These are phyloP conservation scores for Pelvicachromis taeniatus DNA, from an alignment of 2,113 vertebrate genomes.

Conservation along the genomic window DNA sequence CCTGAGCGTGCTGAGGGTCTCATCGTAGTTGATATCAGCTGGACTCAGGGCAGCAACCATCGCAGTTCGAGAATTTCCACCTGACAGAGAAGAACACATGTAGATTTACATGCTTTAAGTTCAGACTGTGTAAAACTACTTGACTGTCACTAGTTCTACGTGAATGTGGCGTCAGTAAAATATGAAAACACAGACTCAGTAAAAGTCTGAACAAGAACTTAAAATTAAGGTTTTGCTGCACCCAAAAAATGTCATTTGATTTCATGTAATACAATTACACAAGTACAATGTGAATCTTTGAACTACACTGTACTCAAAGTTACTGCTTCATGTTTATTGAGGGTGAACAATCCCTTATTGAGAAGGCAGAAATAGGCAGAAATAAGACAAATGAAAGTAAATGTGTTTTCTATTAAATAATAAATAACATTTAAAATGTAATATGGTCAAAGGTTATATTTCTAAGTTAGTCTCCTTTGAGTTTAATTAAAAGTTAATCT, in stretches of 20 bases:
- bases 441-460: too few species aligned
- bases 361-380: too few species aligned
- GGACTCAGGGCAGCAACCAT: conserved; percentile 97
- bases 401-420: not conserved
- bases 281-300: not conserved
- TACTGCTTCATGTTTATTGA: too few species aligned
- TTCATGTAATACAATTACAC: not conserved
- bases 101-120: not conserved
- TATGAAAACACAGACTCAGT: not conserved
- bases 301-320: too few species aligned
- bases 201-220: not conserved
- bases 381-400: not conserved
- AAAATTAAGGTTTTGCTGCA: not conserved
- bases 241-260: not conserved
- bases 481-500: too few species aligned
- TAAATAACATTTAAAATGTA: too few species aligned
- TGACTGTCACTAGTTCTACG: not conserved
- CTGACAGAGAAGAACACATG: conserved; percentile 56
- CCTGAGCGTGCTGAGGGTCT: conserved; percentile 97
- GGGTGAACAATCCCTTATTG: too few species aligned
- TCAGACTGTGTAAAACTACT: not conserved
- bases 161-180: not conserved
- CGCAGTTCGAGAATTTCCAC: conserved; percentile 93
- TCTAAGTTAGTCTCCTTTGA: not conserved
- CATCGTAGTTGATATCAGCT: conserved; percentile 96